phyloP scores from a whole-genome alignment of 2,888 invertebrate species.

The Ornithoptera priamus region DNA sequence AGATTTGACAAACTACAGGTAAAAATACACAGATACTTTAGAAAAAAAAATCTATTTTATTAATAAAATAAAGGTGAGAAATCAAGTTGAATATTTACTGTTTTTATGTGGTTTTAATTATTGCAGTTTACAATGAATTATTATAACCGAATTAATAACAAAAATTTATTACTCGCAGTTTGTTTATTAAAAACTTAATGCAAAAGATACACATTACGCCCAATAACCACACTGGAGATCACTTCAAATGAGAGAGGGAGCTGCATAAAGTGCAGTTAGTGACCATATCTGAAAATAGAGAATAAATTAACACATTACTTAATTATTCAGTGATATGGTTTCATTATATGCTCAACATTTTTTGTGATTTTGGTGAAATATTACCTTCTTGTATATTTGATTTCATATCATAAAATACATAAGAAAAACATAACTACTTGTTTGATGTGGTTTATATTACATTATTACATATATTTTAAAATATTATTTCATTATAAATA shows the following conservation, averaged over 20 bases:
- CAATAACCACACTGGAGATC: conserved; percentile 27
- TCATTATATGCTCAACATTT: no score
- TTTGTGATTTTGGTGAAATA: no score
- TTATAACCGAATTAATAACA: conserved; percentile 58
- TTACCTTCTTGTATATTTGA: no score
- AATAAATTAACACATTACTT: conserved; percentile 10
- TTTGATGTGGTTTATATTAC: no score
- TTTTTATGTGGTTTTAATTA: conserved; percentile 52
- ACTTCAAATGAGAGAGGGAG: conserved; percentile 19
- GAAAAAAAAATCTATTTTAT: conserved; percentile 5
- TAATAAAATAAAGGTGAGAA: conserved; percentile 50
- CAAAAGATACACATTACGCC: conserved; percentile 35
- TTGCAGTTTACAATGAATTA: conserved; percentile 45
- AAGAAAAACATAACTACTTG: no score
- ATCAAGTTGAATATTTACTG: conserved; percentile 52
- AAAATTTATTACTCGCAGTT: conserved; percentile 58
- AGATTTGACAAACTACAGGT: background rate
- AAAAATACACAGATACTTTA: background rate
- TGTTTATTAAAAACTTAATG: conserved; percentile 67
- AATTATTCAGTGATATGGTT: background rate
- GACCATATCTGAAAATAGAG: conserved; percentile 73
- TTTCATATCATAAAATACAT: no score
- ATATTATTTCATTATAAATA: background rate
- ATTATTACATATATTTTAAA: no score
- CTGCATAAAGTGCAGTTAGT: conserved; percentile 48